Base-by-base conservation (phyloP, 1,140 invertebrate genomes). In the Formica selysi region DNA sequence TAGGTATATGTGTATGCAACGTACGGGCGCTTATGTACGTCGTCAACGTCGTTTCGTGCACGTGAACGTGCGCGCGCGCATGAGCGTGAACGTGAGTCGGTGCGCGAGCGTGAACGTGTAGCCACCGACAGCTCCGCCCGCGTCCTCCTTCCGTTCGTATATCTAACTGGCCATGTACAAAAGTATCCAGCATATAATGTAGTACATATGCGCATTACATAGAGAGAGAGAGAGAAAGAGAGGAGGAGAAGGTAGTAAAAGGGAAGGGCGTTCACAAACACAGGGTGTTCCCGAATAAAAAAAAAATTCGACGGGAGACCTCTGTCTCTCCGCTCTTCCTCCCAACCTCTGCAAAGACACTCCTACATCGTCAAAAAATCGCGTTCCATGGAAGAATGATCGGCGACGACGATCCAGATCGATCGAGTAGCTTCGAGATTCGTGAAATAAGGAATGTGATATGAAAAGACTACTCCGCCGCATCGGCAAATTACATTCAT, bases 151-250 rank as follows among this genome's bases (percentile, higher is more conserved):
- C 54, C 64, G 38, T 73, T 86, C 85, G 81, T 85, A 83, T 83
- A 86, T 74, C 71, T 81, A 87, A 81, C 80, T 51, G 54, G 67
- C 62, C 73, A 88, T 91, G 74, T 88, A 91, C 80, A 54, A 88
- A 86, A 87, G 86, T 91, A 88, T 90, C 87, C 85, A 62, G 38
- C 70, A 76, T 51, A 89, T 74, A 84, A 81, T 87, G 79, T 71
- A 81, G 38, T 84, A 90, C 88, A 91, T 91, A 91, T 86, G 91
- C 85, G 86, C 89, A 88, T 91, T 91, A 90, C 80, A 90, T 73
- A 68, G 71, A 87, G 13, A 51, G 44, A 51, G 48, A 51, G 13
- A 51, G 44, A 79, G 44, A 19, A 16, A 13, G 84, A 85, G 54
- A 85, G 26, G 84, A 85, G 54, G 44, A 59, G 76, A 19, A 73